Percentiles rank a stretch among this genome's conserved stretches.
phyloP scores from a whole-genome alignment of 2,888 invertebrate species.

The Galerucella pusilla region DNA sequence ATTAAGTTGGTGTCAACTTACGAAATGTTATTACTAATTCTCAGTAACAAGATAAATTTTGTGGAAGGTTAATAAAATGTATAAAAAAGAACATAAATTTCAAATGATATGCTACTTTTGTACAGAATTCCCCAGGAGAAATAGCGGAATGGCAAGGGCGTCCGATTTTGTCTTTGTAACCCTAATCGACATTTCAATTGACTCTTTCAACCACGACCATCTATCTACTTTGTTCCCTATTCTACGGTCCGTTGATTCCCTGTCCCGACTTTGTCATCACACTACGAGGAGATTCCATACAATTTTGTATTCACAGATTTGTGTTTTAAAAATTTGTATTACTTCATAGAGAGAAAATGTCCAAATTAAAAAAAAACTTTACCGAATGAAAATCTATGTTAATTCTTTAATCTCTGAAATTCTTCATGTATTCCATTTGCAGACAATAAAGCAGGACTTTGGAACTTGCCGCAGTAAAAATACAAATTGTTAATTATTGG shows the following conservation, averaged over 20 bases:
- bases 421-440: no score
- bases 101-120: not conserved
- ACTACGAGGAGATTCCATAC: not conserved
- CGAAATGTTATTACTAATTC: no score
- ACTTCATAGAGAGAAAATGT: no score
- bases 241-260: conserved; percentile 24
- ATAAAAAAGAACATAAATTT: not conserved
- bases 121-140: not conserved
- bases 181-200: conserved; percentile 35
- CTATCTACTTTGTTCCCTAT: conserved; percentile 19
- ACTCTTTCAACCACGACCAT: conserved; percentile 24
- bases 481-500: no score
- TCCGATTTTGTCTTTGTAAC: conserved; percentile 20
- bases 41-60: no score
- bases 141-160: conserved; percentile 4
- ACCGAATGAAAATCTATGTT: no score
- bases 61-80: not conserved
- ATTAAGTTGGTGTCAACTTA: no score
- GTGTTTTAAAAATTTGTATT: no score
- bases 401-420: no score
- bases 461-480: no score
- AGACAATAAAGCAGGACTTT: no score
- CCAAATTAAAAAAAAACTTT: no score
- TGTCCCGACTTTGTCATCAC: conserved; percentile 11
- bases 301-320: not conserved